phyloP scores from a whole-genome alignment of 2,797 vertebrate genomes.

The Oophaga sylvatica region DNA sequence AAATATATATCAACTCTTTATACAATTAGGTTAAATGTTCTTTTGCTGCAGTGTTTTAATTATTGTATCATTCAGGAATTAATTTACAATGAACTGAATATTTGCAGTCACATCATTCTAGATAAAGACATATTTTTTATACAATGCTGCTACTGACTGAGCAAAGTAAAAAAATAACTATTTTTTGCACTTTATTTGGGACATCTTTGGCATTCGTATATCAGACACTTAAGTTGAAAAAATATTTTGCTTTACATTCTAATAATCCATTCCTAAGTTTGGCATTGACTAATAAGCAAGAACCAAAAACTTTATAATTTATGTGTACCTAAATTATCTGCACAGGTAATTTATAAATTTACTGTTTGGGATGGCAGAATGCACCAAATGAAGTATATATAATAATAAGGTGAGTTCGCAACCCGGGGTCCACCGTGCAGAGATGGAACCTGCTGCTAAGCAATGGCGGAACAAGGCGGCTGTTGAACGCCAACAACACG shows the following conservation, averaged over 20 bases:
- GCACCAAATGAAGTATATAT: too few species aligned
- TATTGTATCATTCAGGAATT: not conserved
- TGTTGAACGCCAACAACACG: too few species aligned
- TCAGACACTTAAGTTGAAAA: not conserved
- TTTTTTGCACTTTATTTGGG: not conserved
- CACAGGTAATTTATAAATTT: too few species aligned
- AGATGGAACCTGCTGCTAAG: too few species aligned
- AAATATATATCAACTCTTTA: not conserved
- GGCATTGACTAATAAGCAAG: not conserved
- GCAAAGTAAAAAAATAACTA: not conserved
- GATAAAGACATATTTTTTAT: not conserved
- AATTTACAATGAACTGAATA: not conserved
- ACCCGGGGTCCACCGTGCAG: too few species aligned
- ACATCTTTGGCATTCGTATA: slow-evolving; percentile 5
- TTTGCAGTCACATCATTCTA: too few species aligned
- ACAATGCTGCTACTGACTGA: not conserved
- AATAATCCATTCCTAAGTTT: not conserved
- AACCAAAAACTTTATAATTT: not conserved
- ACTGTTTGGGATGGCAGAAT: too few species aligned
- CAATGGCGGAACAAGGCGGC: too few species aligned
- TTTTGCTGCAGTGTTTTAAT: not conserved
- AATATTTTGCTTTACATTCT: not conserved
- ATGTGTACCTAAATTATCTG: not conserved
- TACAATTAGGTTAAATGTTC: not conserved
- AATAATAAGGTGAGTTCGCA: too few species aligned